Conservation (phyloP, 2,113 vertebrate genomes). For the Callionymus lyra region DNA sequence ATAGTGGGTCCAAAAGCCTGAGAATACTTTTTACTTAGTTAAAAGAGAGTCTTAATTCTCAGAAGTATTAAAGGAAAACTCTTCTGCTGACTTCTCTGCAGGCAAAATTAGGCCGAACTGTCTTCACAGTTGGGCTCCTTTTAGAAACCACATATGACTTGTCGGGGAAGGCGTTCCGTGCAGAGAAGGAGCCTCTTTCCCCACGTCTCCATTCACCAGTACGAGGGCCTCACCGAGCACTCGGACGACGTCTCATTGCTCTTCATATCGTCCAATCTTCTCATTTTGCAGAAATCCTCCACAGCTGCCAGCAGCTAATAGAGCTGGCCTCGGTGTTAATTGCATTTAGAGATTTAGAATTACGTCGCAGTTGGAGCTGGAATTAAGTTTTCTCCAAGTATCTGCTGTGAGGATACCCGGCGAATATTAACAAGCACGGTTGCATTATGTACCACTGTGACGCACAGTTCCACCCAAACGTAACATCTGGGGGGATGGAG, state of each 20-base stretch:
- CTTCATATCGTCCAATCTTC: conserved; percentile 41
- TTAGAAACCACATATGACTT: no score
- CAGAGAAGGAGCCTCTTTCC: background rate
- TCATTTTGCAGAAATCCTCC: conserved; percentile 42
- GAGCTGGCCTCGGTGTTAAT: conserved; percentile 55
- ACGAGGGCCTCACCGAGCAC: conserved; percentile 8
- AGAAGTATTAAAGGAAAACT: no score
- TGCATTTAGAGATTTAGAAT: conserved; percentile 46
- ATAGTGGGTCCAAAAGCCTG: no score
- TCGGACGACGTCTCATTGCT: conserved; percentile 3
- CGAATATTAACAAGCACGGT: conserved; percentile 46
- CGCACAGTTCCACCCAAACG: conserved; percentile 10
- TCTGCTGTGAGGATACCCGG: conserved; percentile 18
- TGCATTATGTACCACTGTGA: conserved; percentile 19
- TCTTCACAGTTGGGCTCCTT: no score
- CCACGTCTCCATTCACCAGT: background rate
- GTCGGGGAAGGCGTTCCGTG: background rate
- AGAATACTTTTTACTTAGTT: no score
- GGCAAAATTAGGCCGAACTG: no score
- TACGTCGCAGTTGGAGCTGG: conserved; percentile 25
- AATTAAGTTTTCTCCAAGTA: conserved; percentile 44
- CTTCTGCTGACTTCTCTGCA: no score
- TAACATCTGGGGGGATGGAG: conserved; percentile 3
- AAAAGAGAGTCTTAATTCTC: no score
- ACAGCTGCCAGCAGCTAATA: conserved; percentile 36